phyloP scores from a whole-genome alignment of 2,113 vertebrate genomes.

The Chelonoidis abingdonii region DNA sequence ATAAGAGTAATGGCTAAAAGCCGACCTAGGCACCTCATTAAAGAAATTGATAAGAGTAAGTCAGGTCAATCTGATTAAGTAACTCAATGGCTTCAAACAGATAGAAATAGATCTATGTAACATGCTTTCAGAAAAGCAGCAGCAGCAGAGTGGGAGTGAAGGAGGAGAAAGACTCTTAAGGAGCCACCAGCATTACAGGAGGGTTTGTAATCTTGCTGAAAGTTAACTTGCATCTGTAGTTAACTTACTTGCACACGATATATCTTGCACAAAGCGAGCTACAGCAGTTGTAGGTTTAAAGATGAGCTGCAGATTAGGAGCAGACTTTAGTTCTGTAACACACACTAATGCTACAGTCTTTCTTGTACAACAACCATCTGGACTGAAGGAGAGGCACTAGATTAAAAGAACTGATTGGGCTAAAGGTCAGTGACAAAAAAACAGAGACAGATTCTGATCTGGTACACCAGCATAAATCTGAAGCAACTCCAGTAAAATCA shows the following conservation, averaged over 20 bases:
- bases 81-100: slow-evolving; percentile 52
- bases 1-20: slow-evolving; percentile 44
- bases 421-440: background rate
- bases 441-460: background rate
- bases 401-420: background rate
- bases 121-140: slow-evolving; percentile 41
- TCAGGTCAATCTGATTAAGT: slow-evolving; percentile 68
- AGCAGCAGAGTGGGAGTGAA: background rate
- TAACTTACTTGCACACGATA: slow-evolving; percentile 12
- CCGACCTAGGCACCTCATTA: slow-evolving; percentile 57
- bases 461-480: background rate
- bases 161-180: background rate
- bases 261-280: background rate
- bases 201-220: slow-evolving; percentile 14
- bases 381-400: accelerated
- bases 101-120: slow-evolving; percentile 58
- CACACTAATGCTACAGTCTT: background rate
- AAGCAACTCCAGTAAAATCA: background rate
- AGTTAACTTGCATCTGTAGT: slow-evolving; percentile 5
- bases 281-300: background rate
- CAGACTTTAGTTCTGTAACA: accelerated
- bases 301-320: background rate
- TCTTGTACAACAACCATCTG: background rate
- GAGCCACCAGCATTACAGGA: background rate
- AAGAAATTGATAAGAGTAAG: slow-evolving; percentile 66